Conservation (phyloP, 1,140 invertebrate genomes). For the Zophobas atratus region DNA sequence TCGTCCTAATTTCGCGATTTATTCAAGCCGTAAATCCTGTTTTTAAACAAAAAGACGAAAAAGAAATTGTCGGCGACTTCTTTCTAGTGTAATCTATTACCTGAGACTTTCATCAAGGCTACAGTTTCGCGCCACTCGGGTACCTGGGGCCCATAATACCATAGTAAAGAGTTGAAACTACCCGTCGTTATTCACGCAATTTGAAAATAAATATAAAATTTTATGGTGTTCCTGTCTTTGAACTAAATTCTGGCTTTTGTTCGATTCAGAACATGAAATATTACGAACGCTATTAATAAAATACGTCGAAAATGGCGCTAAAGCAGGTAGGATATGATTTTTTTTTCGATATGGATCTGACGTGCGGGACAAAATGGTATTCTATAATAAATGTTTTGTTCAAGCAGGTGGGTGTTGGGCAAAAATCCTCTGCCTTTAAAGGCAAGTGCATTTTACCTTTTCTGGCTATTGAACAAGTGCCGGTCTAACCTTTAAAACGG, state of each 20-base stretch:
- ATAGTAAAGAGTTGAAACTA: constrained; percentile 28
- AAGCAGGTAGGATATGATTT: constrained; percentile 38
- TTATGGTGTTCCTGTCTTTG: constrained; percentile 1
- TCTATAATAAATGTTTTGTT: constrained; percentile 40
- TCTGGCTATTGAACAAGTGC: constrained; percentile 38
- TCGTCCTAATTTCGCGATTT: background rate
- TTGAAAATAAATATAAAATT: constrained; percentile 26
- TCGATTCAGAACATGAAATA: background rate
- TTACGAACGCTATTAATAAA: constrained; percentile 15
- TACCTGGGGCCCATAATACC: constrained; percentile 24
- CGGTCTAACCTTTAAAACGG: constrained; percentile 2
- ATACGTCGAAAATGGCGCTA: constrained; percentile 27
- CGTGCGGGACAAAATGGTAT: constrained; percentile 8
- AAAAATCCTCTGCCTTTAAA: constrained; percentile 35
- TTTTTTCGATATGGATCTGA: constrained; percentile 30
- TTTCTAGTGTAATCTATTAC: constrained; percentile 38
- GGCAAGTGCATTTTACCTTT: constrained; percentile 40
- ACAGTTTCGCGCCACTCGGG: constrained; percentile 33
- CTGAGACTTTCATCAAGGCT: constrained; percentile 32
- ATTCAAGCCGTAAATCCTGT: background rate
- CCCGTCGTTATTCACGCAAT: constrained; percentile 17
- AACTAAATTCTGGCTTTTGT: constrained; percentile 11
- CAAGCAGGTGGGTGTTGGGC: constrained; percentile 38
- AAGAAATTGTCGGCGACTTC: constrained; percentile 1
- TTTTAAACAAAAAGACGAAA: background rate